phyloP scores from a whole-genome alignment of 2,888 invertebrate genomes.

The Epiblema foenella region DNA sequence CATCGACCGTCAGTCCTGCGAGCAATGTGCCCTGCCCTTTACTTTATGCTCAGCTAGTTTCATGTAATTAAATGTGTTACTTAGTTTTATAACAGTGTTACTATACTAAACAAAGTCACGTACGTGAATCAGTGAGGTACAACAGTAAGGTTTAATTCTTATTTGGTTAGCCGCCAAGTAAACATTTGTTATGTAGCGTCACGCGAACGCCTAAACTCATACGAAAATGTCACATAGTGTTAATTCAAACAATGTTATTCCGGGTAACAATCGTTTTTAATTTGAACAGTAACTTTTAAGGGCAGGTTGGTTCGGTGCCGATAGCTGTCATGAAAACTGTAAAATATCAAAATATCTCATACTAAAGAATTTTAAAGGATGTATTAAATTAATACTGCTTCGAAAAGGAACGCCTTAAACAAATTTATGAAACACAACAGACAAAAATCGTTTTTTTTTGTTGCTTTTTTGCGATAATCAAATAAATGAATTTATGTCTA shows the following conservation, averaged over 20 bases:
- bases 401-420: too few relatives aligned
- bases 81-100: slow-evolving; percentile 6
- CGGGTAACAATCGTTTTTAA: not conserved
- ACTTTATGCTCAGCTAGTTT: not conserved
- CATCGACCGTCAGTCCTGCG: too few relatives aligned
- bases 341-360: too few relatives aligned
- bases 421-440: too few relatives aligned
- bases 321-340: too few relatives aligned
- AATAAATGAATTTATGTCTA: too few relatives aligned
- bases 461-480: too few relatives aligned
- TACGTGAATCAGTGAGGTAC: slow-evolving; percentile 21
- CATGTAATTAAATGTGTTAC: not conserved
- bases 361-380: too few relatives aligned
- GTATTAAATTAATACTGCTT: too few relatives aligned
- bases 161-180: slow-evolving; percentile 39
- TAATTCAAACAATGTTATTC: not conserved
- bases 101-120: slow-evolving; percentile 5
- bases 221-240: slow-evolving; percentile 9
- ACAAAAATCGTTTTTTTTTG: too few relatives aligned
- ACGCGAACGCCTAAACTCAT: slow-evolving; percentile 18
- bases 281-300: not conserved
- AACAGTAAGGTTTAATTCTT: slow-evolving; percentile 35
- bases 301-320: too few relatives aligned
- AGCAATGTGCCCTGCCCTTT: too few relatives aligned
- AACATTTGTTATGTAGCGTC: slow-evolving; percentile 34